Percentiles rank a stretch among this genome's conserved stretches.
These are phyloP conservation scores for Anomalospiza imberbis DNA, from an alignment of 2,797 vertebrate genomes.

Conservation along the genomic window DNA sequence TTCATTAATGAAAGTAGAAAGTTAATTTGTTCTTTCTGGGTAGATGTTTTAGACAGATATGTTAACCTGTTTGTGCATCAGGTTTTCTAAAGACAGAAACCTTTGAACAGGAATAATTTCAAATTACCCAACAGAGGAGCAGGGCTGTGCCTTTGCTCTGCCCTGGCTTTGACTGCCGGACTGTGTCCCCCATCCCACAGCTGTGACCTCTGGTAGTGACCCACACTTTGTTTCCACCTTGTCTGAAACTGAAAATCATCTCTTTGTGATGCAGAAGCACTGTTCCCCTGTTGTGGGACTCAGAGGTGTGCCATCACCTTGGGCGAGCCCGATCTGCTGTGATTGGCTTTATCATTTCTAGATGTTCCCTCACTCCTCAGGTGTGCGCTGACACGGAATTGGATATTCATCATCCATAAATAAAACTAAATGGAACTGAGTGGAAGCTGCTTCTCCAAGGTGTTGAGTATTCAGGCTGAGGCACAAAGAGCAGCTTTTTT, in stretches of 20 bases:
- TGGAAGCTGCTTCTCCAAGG: neutral
- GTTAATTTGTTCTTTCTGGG: neutral
- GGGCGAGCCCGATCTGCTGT: neutral
- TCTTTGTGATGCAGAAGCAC: neutral
- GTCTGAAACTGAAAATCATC: neutral
- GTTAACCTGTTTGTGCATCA: neutral
- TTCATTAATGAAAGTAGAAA: neutral
- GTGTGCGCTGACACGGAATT: neutral
- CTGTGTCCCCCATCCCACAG: accelerated
- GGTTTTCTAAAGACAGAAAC: neutral
- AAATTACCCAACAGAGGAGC: accelerated
- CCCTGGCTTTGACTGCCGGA: neutral
- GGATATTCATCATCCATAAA: neutral
- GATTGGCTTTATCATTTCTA: neutral
- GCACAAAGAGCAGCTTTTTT: neutral
- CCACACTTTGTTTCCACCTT: neutral
- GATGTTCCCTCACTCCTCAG: neutral
- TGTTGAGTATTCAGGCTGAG: neutral
- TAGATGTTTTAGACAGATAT: neutral
- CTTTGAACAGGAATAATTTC: neutral
- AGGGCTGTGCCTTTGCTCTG: neutral
- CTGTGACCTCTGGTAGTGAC: neutral
- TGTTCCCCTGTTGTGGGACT: too few species aligned
- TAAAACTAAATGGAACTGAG: neutral
- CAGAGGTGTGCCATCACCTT: accelerated